Conservation (phyloP, 1,140 invertebrate genomes). For the Eufriesea mexicana region DNA sequence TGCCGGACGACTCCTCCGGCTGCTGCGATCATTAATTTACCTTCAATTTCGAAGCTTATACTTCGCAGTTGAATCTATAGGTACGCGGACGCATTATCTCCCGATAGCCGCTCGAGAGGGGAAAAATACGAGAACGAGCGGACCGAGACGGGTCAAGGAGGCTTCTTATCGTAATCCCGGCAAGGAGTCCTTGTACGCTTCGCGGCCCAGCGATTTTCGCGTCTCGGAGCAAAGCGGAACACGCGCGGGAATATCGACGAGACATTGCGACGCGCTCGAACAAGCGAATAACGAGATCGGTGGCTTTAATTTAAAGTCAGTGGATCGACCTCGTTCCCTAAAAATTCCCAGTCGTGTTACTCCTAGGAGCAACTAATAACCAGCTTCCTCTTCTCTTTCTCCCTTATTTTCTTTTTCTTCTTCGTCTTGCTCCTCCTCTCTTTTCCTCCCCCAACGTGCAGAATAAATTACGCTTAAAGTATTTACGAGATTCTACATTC, state of each 20-base stretch:
- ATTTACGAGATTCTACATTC: not conserved
- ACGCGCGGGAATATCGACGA: constrained; percentile 16
- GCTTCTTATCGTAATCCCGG: constrained; percentile 11
- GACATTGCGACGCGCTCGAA: not conserved
- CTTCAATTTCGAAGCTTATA: constrained; percentile 62
- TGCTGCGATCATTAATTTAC: constrained; percentile 70
- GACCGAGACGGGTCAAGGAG: not conserved
- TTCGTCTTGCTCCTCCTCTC: not conserved
- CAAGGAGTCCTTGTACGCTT: not conserved
- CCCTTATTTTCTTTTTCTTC: too few relatives aligned
- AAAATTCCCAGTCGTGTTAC: not conserved
- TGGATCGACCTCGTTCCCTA: constrained; percentile 29
- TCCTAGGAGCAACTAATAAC: constrained; percentile 10
- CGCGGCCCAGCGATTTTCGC: not conserved
- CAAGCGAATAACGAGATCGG: constrained; percentile 1
- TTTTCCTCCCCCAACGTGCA: too few relatives aligned
- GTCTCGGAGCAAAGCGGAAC: constrained; percentile 20
- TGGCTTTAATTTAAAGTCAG: constrained; percentile 33
- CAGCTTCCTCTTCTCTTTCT: not conserved
- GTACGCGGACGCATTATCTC: constrained; percentile 34
- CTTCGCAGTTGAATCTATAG: constrained; percentile 18
- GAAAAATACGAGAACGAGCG: not conserved
- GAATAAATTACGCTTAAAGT: not conserved
- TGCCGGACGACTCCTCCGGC: constrained; percentile 55
- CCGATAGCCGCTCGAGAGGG: not conserved